Evolutionary conservation across 92 coral and sea anemone genomes (phyloP).

Genomic region (Siderastrea radians): DNA sequence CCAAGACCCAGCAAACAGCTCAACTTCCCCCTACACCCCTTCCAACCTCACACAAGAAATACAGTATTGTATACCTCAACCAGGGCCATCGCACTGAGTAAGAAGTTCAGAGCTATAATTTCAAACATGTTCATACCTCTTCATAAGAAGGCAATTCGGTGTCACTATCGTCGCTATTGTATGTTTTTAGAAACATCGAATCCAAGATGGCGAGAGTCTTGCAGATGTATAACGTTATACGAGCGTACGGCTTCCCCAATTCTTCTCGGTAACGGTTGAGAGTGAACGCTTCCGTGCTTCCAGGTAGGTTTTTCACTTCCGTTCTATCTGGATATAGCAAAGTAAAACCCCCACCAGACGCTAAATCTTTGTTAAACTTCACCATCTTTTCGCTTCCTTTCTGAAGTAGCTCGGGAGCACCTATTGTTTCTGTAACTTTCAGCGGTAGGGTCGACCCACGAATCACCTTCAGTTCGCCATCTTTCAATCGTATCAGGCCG

Average conservation of each 20-base stretch:
- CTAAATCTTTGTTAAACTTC: conserved; percentile 66
- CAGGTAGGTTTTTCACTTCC: conserved; percentile 53
- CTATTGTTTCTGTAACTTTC: conserved; percentile 47
- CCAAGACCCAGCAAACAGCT: too few relatives aligned
- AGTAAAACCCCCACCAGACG: conserved; percentile 11
- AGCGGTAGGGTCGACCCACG: conserved; percentile 66
- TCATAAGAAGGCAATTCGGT: not conserved
- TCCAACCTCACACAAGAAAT: too few relatives aligned
- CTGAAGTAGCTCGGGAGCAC: conserved; percentile 49
- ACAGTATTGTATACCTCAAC: too few relatives aligned
- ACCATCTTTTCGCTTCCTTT: conserved; percentile 66
- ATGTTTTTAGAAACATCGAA: conserved; percentile 9
- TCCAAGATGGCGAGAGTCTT: conserved; percentile 17
- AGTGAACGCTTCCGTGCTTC: conserved; percentile 45
- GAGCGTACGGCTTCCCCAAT: conserved; percentile 43
- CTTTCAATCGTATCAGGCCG: conserved; percentile 43
- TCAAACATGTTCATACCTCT: not conserved
- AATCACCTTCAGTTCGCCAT: conserved; percentile 51
- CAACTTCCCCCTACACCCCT: too few relatives aligned
- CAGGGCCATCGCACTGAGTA: too few relatives aligned
- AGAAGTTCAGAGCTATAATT: too few relatives aligned
- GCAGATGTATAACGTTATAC: conserved; percentile 49
- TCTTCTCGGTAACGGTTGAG: conserved; percentile 47
- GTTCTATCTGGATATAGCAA: conserved; percentile 69
- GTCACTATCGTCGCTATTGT: not conserved